These are phyloP conservation scores for Serranus cabrilla DNA, from an alignment of 2,797 vertebrate species.

Conservation along the genomic window DNA sequence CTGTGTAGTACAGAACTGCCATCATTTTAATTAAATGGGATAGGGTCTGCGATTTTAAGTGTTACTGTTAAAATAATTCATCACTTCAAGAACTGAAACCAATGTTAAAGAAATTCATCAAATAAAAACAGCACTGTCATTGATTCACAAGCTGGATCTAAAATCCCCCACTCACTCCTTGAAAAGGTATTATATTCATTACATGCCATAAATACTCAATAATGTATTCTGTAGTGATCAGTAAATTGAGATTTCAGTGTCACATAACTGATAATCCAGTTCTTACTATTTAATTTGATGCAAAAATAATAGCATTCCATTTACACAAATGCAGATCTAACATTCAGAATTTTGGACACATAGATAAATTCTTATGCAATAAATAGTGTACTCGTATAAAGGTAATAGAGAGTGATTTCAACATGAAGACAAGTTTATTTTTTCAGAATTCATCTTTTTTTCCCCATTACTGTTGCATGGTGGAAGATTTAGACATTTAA, in stretches of 20 bases:
- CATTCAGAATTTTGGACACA: neutral
- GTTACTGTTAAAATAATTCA: neutral
- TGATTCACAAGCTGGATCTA: neutral
- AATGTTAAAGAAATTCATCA: neutral
- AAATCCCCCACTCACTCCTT: neutral
- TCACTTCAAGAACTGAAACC: neutral
- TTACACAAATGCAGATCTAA: neutral
- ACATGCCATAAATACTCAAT: neutral
- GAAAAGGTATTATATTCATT: neutral
- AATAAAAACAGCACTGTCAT: neutral
- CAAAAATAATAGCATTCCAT: no score
- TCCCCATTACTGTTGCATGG: neutral
- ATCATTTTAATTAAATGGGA: slow-evolving; percentile 23
- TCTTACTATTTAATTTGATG: no score
- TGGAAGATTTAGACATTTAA: neutral
- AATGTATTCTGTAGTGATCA: neutral
- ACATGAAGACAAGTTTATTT: neutral
- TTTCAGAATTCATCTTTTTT: neutral
- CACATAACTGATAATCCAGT: no score
- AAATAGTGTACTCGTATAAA: neutral
- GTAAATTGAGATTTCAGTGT: neutral
- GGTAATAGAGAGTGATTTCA: neutral
- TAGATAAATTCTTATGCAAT: neutral
- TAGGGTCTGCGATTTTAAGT: neutral
- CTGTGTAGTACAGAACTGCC: neutral